Base-by-base conservation (phyloP, 2,888 invertebrate genomes). In the Gryllus longicercus region DNA sequence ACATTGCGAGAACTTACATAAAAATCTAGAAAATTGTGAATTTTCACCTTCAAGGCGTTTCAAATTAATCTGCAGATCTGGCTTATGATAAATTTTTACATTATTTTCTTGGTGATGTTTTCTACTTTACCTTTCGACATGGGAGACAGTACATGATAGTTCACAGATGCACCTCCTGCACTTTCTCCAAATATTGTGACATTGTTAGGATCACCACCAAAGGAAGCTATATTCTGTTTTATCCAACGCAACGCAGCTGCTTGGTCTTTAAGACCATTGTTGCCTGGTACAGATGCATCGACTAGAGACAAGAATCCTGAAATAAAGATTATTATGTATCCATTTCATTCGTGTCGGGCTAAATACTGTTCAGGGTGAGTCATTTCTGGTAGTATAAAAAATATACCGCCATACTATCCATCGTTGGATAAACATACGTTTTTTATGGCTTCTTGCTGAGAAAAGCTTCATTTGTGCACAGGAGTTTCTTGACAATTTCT, bases 131-230 rank as follows among this genome's bases (percentile, higher is more conserved):
- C 63, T 63, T 63, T 63, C 63, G 63, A 63, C 63, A 63, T 63
- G 3, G 63, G 63, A 16, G 63, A 63, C 1, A 63, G n/a, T n/a
- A 63, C 63, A 63, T 63, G 63, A 63, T 18, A 63, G 14, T 63
- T 14, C 63, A 63, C 63, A 5, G 63, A 63, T 12, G 63, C 63
- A 63, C 63, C 63, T 63, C 63, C 63, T 63, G 63, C 63, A 63
- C 63, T 63, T 63, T 63, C 63, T 63, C 63, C 63, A n/a, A 63
- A 63, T 63, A 63, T 63, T 63, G 63, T 63, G 63, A 63, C 63
- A 63, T 63, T 63, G 16, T 63, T 14, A 18, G 63, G 63, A 63
- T 63, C 63, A 63, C 63, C 63, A 0, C 63, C 63, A 16, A 63
- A 63, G 14, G 14, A n/a, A 18, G n/a, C 63, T 14, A 63, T 63